These are phyloP conservation scores for Magallana nippona DNA, from an alignment of 2,888 invertebrate genomes.

Conservation along the genomic window DNA sequence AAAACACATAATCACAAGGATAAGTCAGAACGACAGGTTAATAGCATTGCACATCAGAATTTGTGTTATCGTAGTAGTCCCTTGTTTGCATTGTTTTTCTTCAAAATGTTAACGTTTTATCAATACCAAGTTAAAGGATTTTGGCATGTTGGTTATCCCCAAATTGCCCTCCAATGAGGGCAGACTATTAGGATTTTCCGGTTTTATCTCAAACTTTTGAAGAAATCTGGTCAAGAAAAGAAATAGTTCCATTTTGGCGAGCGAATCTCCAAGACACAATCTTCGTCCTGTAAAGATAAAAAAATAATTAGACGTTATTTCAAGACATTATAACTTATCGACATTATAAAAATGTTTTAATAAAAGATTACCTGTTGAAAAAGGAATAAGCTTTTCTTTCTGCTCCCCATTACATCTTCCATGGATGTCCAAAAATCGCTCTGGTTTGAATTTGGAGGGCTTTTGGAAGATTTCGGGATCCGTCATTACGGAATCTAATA, in stretches of 20 bases:
- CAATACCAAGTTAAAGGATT: neutral
- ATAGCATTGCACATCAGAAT: too few species aligned
- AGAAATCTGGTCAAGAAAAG: neutral
- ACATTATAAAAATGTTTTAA: neutral
- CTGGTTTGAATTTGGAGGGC: constrained; percentile 58
- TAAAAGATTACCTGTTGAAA: constrained; percentile 39
- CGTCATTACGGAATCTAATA: constrained; percentile 54
- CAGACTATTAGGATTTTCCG: neutral
- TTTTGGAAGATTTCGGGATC: constrained; percentile 53
- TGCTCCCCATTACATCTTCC: constrained; percentile 41
- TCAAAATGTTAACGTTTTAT: neutral
- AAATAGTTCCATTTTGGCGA: constrained; percentile 3
- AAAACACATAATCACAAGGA: too few species aligned
- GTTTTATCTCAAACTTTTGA: constrained; percentile 11
- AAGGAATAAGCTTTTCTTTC: constrained; percentile 44
- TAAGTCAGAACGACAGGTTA: too few species aligned
- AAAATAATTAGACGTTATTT: neutral
- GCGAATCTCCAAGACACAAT: neutral
- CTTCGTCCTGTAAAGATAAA: neutral
- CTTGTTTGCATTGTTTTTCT: too few species aligned
- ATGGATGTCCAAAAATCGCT: constrained; percentile 55
- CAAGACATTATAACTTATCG: too few species aligned
- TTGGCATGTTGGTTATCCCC: neutral
- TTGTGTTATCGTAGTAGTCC: too few species aligned
- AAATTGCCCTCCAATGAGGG: neutral